Conservation (phyloP, 2,888 invertebrate genomes). For the Drymonia ruficornis region DNA sequence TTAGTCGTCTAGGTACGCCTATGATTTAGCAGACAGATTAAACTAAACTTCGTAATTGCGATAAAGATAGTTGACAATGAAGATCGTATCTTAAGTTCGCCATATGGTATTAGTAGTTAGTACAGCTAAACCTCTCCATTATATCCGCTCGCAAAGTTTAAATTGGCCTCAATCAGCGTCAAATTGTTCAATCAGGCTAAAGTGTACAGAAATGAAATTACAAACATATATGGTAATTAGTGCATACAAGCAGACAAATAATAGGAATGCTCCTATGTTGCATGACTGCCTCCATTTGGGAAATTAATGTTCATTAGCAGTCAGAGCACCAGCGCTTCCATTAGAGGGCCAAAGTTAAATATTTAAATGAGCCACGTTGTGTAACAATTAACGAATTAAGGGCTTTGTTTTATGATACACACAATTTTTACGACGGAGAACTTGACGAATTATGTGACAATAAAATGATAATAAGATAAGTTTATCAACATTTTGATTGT, state of each 20-base stretch:
- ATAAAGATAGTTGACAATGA: not conserved
- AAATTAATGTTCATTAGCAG: constrained; percentile 55
- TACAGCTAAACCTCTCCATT: constrained; percentile 10
- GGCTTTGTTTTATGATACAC: constrained; percentile 25
- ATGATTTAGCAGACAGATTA: not conserved
- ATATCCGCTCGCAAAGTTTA: constrained; percentile 5
- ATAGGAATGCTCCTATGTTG: constrained; percentile 34
- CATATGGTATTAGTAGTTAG: not conserved
- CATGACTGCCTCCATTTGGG: constrained; percentile 51
- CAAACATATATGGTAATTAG: constrained; percentile 49
- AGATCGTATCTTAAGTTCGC: not conserved
- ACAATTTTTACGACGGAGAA: constrained; percentile 10
- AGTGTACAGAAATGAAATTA: constrained; percentile 29
- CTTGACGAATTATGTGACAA: not conserved
- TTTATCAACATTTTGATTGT: not conserved
- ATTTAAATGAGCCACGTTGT: constrained; percentile 48
- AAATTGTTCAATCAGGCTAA: constrained; percentile 16
- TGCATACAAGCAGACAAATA: constrained; percentile 40
- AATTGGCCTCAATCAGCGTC: constrained; percentile 15
- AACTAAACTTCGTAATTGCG: not conserved
- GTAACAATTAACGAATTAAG: constrained; percentile 39
- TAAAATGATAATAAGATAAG: not conserved
- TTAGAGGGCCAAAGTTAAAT: constrained; percentile 47
- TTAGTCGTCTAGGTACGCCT: not conserved
- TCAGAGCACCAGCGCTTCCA: constrained; percentile 41